Conservation (phyloP, 2,888 invertebrate species). For the Aproaerema taeniolella region DNA sequence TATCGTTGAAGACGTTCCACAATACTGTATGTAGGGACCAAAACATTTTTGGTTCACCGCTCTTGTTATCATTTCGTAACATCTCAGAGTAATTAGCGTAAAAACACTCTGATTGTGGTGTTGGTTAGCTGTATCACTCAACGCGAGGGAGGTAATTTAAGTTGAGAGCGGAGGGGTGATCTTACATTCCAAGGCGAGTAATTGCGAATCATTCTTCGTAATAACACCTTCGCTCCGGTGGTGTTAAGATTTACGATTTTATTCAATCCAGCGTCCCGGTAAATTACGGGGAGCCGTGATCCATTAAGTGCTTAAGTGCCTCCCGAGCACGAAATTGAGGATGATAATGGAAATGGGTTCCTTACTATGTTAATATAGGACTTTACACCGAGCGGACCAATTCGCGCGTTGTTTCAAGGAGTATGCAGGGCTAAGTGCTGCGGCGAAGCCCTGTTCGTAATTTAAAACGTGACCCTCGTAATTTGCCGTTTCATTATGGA, state of each 20-base stretch:
- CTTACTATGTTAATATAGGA: conserved; percentile 71
- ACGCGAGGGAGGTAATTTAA: conserved; percentile 15
- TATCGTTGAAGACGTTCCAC: too few relatives aligned
- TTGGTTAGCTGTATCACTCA: conserved; percentile 5
- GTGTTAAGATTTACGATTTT: conserved; percentile 74
- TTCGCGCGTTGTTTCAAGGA: conserved; percentile 54
- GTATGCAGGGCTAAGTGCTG: conserved; percentile 32
- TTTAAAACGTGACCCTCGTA: not conserved
- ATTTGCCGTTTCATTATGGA: not conserved
- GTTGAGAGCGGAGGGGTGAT: conserved; percentile 15
- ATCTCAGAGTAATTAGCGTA: not conserved
- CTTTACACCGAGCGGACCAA: conserved; percentile 51
- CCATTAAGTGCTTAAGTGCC: conserved; percentile 76
- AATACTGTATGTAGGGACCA: too few relatives aligned
- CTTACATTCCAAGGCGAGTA: conserved; percentile 41
- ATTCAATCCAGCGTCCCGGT: conserved; percentile 70
- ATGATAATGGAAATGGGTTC: conserved; percentile 73
- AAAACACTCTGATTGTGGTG: not conserved
- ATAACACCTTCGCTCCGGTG: conserved; percentile 57
- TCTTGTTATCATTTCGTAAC: too few relatives aligned
- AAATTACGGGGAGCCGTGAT: conserved; percentile 71
- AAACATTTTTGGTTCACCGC: too few relatives aligned
- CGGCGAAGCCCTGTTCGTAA: not conserved
- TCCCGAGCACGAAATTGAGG: conserved; percentile 73
- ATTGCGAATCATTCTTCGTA: conserved; percentile 59